Evolutionary conservation across 53 echinoderm and acorn worm species (phyloP).

Genomic region (Antedon mediterranea): DNA sequence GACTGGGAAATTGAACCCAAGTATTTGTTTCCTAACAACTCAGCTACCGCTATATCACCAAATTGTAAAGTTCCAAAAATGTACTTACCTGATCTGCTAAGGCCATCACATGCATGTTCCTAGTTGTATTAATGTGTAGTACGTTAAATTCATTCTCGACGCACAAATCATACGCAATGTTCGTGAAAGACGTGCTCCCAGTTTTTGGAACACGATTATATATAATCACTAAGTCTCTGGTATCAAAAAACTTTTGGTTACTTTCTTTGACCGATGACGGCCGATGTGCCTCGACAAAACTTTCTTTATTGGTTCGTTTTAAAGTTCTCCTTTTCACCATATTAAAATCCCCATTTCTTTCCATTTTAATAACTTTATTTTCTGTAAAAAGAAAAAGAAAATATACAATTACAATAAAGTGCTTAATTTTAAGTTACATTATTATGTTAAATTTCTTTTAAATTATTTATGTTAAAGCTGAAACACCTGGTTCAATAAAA

Average conservation of each 20-base stretch:
- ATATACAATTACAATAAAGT: no score
- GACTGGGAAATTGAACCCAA: no score
- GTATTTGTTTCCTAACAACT: no score
- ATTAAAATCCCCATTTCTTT: not conserved
- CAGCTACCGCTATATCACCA: no score
- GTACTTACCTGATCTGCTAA: slow-evolving; percentile 81
- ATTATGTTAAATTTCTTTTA: no score
- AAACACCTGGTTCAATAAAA: no score
- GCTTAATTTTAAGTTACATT: no score
- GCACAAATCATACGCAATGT: slow-evolving; percentile 79
- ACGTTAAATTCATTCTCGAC: slow-evolving; percentile 60
- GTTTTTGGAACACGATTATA: slow-evolving; percentile 98
- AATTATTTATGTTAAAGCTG: no score
- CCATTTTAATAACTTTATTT: not conserved
- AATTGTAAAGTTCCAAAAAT: not conserved
- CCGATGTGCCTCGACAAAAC: not conserved
- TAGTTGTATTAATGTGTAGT: slow-evolving; percentile 76
- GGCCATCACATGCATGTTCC: slow-evolving; percentile 71
- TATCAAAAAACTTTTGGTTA: slow-evolving; percentile 5
- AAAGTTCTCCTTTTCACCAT: not conserved
- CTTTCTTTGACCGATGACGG: not conserved
- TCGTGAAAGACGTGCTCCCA: slow-evolving; percentile 88
- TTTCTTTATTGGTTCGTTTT: not conserved
- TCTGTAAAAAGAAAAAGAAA: not conserved
- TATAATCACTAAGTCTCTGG: slow-evolving; percentile 57